These are phyloP conservation scores for Atta cephalotes DNA, from an alignment of 1,140 invertebrate species.

Conservation along the genomic window DNA sequence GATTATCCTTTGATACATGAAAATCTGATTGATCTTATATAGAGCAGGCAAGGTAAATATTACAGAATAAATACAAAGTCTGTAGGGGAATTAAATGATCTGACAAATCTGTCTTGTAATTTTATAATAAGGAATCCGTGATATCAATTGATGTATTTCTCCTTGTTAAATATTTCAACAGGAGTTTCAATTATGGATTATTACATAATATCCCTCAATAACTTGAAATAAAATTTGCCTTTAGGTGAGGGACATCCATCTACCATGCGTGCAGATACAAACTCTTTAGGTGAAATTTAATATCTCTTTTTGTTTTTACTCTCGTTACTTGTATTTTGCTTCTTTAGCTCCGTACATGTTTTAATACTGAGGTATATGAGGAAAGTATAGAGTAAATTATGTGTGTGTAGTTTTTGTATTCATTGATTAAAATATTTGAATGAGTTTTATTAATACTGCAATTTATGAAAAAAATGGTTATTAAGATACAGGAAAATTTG, in stretches of 20 bases:
- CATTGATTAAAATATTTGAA: neutral
- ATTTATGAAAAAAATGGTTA: constrained; percentile 2
- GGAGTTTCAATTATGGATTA: constrained; percentile 16
- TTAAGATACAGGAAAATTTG: constrained; percentile 15
- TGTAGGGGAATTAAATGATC: neutral
- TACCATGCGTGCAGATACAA: constrained; percentile 79
- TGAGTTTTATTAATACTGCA: neutral
- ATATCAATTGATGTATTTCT: neutral
- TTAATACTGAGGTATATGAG: constrained; percentile 38
- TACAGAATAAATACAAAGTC: constrained; percentile 4
- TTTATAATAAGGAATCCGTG: neutral
- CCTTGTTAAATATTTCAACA: constrained; percentile 12
- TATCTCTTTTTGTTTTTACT: constrained; percentile 79
- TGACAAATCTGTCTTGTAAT: neutral
- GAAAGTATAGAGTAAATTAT: constrained; percentile 31
- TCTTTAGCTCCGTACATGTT: constrained; percentile 51
- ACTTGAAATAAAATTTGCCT: constrained; percentile 78
- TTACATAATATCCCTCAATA: constrained; percentile 53
- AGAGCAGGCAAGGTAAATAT: constrained; percentile 16
- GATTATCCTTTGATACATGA: neutral
- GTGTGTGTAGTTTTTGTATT: constrained; percentile 17
- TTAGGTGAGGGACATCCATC: constrained; percentile 82
- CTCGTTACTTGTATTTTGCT: constrained; percentile 53
- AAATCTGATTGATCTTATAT: constrained; percentile 2
- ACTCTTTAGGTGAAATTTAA: constrained; percentile 82